A percentile compares a stretch with the other conserved stretches of the same genome.
Conservation (phyloP, 2,113 vertebrate species). For the Sorex araneus region DNA sequence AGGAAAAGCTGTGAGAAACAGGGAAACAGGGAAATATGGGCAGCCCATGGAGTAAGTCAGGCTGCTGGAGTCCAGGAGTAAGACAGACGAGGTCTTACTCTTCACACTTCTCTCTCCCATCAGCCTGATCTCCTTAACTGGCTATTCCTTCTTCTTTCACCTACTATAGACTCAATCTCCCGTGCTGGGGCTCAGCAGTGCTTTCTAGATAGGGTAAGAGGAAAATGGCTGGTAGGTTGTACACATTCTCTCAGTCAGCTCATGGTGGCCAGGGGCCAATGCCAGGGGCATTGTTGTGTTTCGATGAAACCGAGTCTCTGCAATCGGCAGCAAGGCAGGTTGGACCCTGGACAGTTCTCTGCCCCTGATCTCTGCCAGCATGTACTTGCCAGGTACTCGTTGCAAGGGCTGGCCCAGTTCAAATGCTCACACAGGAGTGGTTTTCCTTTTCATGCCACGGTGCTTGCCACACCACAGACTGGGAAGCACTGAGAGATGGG, state of each 20-base stretch:
- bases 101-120: neutral
- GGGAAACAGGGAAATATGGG: neutral
- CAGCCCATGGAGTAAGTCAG: neutral
- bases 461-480: rapidly evolving
- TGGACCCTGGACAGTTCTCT: neutral
- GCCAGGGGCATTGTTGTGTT: neutral
- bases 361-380: neutral
- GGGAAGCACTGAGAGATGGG: neutral
- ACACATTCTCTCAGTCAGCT: neutral
- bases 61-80: rapidly evolving
- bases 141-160: neutral
- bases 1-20: neutral
- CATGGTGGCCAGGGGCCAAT: neutral
- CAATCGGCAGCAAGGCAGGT: neutral
- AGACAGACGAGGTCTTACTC: rapidly evolving
- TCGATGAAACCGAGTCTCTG: neutral
- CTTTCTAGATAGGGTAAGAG: neutral
- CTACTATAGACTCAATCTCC: neutral
- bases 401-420: neutral
- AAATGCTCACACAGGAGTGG: rapidly evolving
- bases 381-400: rapidly evolving
- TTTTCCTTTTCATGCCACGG: neutral
- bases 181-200: neutral
- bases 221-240: neutral
- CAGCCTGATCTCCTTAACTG: neutral